Base-by-base conservation (phyloP, 2,113 vertebrate genomes). In the Brachypteracias leptosomus region DNA sequence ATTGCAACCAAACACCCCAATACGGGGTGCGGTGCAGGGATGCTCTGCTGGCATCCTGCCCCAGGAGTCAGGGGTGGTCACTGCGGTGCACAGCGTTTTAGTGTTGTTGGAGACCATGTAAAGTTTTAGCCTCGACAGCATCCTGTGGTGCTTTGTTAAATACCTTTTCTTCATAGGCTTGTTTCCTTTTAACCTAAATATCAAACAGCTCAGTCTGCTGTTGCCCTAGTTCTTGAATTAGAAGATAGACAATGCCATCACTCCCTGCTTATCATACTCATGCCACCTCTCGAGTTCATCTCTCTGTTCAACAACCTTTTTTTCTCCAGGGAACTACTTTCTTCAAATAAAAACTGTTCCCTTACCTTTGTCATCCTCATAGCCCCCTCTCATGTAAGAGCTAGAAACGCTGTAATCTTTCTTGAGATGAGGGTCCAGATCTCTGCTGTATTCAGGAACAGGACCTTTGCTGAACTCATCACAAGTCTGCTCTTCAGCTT, bases 51-150 rank as follows among this genome's bases (percentile, higher is more conserved):
- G 49, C 24, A 51, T 26, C 49, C 49, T 55, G 29, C 18, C 75
- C 55, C 2, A 0, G 22, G 11, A 29, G 47, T 2, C 16, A 9
- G 4, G 44, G 36, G 8, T 16, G 46, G 13, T 46, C 14, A 1
- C 57, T 7, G 25, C 5, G 17, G 17, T 36, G 22, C 24, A 25
- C 9, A 4, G 61, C 46, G 19, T 40, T 59, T 7, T 24, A 21
- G 31, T 2, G 11, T 35, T 67, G 62, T 35, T 16, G 20, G 22
- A 70, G 55, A 85, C 24, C 67, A 12, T 3, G 20, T 20, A 9
- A 38, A 16, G 40, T 68, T 65, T 36, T 1, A 55, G 25, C 62
- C 29, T 59, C 11, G 0, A n/a, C 70, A 54, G 38, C 73, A 73
- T 14, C 54, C 67, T 2, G 1, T 24, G 40, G 36, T 2, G 9